These are phyloP conservation scores for Lipophrys pholis DNA, from an alignment of 2,113 vertebrate genomes.

Conservation along the genomic window DNA sequence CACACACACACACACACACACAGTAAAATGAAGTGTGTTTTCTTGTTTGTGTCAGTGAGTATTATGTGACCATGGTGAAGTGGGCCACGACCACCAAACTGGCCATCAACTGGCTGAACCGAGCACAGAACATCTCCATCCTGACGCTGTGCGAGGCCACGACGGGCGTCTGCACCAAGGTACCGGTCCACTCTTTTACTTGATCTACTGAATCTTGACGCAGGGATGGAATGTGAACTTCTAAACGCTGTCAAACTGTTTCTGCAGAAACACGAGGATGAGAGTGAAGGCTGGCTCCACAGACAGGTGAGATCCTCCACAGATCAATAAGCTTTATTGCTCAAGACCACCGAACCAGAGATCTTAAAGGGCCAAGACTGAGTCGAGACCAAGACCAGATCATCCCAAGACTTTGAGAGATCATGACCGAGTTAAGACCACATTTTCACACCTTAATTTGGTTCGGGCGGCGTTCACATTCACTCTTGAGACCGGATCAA, in stretches of 20 bases:
- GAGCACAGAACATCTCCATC: conserved; percentile 96
- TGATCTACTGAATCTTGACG: neutral
- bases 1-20: neutral
- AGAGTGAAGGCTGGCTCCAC: conserved; percentile 94
- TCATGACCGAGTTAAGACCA: too few species aligned
- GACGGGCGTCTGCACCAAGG: conserved; percentile 96
- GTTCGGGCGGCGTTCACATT: too few species aligned
- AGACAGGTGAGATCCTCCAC: conserved; percentile 87
- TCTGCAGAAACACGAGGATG: conserved; percentile 96
- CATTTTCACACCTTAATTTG: too few species aligned
- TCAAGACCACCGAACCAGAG: too few species aligned
- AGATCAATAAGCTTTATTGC: neutral
- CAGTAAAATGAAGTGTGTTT: neutral
- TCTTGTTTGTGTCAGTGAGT: conserved; percentile 84
- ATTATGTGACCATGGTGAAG: conserved; percentile 97
- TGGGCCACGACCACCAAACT: conserved; percentile 98
- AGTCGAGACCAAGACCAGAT: too few species aligned
- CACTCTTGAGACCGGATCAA: too few species aligned
- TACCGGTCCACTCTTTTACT: conserved; percentile 46
- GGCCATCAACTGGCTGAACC: conserved; percentile 97
- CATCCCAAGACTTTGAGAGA: too few species aligned
- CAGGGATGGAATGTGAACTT: neutral
- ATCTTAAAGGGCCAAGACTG: too few species aligned
- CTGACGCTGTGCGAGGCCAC: conserved; percentile 95
- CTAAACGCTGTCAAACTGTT: neutral